phyloP scores from a whole-genome alignment of 2,888 invertebrate species.

The Rhopalosiphum nymphaeae region DNA sequence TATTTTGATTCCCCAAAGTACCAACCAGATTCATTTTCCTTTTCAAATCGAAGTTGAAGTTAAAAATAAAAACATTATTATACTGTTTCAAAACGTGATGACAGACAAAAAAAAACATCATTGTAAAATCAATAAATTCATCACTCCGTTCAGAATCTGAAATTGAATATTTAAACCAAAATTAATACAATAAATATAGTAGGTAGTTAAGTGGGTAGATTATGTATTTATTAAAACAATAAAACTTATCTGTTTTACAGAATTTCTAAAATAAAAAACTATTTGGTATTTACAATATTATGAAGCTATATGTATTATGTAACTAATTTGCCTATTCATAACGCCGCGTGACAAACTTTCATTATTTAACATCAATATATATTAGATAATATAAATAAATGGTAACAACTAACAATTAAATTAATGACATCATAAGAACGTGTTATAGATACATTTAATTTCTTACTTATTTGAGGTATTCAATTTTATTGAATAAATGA shows the following conservation, averaged over 20 bases:
- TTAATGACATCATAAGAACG: neutral
- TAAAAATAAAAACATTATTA: too few species aligned
- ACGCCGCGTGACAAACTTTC: neutral
- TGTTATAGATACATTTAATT: neutral
- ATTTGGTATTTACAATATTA: too few species aligned
- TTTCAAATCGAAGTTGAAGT: too few species aligned
- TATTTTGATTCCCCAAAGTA: too few species aligned
- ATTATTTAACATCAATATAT: neutral
- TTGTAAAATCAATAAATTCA: too few species aligned
- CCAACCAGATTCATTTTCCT: too few species aligned
- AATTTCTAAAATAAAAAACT: neutral
- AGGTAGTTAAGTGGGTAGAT: neutral
- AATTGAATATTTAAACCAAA: too few species aligned
- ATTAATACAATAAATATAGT: neutral
- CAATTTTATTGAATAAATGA: neutral
- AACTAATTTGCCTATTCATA: neutral
- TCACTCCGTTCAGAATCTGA: too few species aligned
- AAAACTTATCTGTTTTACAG: neutral
- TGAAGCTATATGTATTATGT: neutral
- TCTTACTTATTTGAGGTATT: neutral
- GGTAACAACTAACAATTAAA: neutral
- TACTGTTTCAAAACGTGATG: too few species aligned
- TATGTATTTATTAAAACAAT: neutral
- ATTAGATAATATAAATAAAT: neutral
- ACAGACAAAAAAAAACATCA: too few species aligned